Base-by-base conservation (phyloP, 1,140 invertebrate genomes). In the Drosophila nikananu region DNA sequence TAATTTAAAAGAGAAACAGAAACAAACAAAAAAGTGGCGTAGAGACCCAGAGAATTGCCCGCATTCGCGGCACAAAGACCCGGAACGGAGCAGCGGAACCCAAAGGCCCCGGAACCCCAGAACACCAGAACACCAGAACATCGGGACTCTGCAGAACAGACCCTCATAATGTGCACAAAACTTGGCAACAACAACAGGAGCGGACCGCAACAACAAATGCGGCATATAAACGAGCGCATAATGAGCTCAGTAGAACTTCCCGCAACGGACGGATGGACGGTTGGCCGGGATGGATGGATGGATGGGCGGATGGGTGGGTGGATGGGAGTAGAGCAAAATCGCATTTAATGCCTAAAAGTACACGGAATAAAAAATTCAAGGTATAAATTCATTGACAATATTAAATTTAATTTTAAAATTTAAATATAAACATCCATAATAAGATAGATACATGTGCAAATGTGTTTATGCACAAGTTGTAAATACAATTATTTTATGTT, bases 191-290 rank as follows among this genome's bases (percentile, higher is more conserved):
- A 83, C 57, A 41, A 63, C 60, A 41, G 54, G 54, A 55, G 23
- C 64, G 68, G 52, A 65, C 60, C 84, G 72, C 84, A 87, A 78
- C 68, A 89, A 87, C 81, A 84, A 89, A 89, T 89, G 82, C 86
- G 81, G 84, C 84, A 87, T 87, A 87, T 90, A 87, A 87, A 87
- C 86, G 84, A 89, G 84, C 84, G 70, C 84, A 90, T 89, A 89
- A 89, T 89, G 86, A 87, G 84, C 84, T 89, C 48, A 72, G 76
- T 83, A 65, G 81, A 83, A 83, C 74, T 77, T 76, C 48, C 81
- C 81, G 80, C 59, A 63, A 48, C 48, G 76, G 67, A 65, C 49
- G 52, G 68, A 42, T 65, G 67, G 73, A 35, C 60, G 65, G 27
- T 21, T 62, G 63, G 30, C 13, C 55, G 52, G 55, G 37, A 63